These are phyloP conservation scores for Theristicus caerulescens DNA, from an alignment of 2,113 vertebrate species.

Conservation along the genomic window DNA sequence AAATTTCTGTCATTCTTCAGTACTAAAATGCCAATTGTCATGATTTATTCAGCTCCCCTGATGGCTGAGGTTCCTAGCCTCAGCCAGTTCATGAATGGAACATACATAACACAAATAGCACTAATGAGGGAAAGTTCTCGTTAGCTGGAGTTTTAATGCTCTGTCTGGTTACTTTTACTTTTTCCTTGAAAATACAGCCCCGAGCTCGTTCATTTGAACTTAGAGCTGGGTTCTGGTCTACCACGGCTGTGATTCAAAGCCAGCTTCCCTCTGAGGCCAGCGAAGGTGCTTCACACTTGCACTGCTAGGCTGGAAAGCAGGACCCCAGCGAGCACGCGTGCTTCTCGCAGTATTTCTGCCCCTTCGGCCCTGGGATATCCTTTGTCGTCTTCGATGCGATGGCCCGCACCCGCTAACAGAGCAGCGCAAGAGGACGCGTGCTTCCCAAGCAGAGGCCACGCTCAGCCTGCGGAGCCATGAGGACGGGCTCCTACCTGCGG, in stretches of 20 bases:
- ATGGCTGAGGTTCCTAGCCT: accelerated
- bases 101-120: not conserved
- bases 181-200: not conserved
- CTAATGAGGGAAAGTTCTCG: not conserved
- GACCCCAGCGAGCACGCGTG: accelerated
- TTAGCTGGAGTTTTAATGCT: not conserved
- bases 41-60: not conserved
- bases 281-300: accelerated
- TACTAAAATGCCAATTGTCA: not conserved
- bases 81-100: not conserved
- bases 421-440: accelerated
- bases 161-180: not conserved
- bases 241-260: accelerated
- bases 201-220: accelerated
- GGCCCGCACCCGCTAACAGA: accelerated
- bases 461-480: not conserved
- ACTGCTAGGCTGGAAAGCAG: accelerated
- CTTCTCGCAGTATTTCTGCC: not conserved
- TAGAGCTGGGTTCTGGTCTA: not conserved
- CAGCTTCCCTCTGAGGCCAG: not conserved
- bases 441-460: not conserved
- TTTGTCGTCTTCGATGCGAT: accelerated
- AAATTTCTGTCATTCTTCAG: not conserved
- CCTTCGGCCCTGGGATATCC: not conserved
- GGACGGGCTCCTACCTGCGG: accelerated